Conservation (phyloP, 37 sponge, comb jelly and placozoan species). For the Diacarnus erythraeanus region DNA sequence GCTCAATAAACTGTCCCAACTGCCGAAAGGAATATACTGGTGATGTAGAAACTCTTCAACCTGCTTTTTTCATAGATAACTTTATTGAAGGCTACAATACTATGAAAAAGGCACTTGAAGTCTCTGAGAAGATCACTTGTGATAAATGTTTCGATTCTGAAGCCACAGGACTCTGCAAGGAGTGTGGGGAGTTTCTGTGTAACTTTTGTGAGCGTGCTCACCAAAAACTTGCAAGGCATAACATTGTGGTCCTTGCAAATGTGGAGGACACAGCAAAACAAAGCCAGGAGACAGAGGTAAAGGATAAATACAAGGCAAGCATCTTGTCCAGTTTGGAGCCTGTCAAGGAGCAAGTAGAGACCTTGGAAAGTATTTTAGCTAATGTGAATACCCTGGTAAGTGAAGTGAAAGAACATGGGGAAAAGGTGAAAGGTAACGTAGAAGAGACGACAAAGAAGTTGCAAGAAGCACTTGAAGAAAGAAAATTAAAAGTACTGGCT, state of each 20-base stretch:
- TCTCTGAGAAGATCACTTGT: neutral
- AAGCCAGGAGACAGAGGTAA: neutral
- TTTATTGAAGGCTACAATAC: conserved; percentile 11
- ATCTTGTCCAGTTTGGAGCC: neutral
- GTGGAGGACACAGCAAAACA: neutral
- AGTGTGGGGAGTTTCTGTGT: conserved; percentile 24
- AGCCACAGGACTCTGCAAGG: conserved; percentile 11
- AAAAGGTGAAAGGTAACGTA: neutral
- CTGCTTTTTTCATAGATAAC: conserved; percentile 6
- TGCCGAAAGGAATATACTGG: neutral
- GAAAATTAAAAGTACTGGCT: neutral
- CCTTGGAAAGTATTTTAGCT: neutral
- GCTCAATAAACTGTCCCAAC: neutral
- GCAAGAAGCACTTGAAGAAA: neutral
- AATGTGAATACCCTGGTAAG: neutral
- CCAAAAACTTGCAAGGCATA: neutral
- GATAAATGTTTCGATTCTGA: conserved; percentile 7
- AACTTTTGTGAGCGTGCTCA: conserved; percentile 9
- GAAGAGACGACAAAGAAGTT: neutral
- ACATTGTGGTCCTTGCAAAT: neutral
- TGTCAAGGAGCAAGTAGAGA: neutral
- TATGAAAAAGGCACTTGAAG: neutral
- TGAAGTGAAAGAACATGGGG: neutral
- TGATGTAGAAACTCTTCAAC: neutral
- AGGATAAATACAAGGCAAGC: neutral